Conservation (phyloP, 1,140 invertebrate genomes). For the Ladona fulva region DNA sequence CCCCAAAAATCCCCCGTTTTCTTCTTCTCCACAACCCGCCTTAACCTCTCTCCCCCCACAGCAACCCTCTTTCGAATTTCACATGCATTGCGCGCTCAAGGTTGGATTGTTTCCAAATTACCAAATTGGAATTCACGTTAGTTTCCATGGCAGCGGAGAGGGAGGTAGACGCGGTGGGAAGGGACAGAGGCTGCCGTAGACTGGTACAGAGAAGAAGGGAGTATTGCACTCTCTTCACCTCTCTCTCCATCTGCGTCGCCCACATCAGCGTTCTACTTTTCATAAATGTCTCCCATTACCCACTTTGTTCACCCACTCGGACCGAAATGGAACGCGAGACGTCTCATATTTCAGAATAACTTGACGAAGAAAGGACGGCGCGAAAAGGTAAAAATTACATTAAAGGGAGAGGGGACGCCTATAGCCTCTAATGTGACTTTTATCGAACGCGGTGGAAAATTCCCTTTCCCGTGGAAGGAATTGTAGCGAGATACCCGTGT, state of each 20-base stretch:
- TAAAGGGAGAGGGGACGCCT: neutral
- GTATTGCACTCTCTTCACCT: too few species aligned
- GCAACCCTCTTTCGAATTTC: neutral
- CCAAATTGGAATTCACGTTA: conserved; percentile 4
- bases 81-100: conserved; percentile 1
- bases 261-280: neutral
- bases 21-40: too few species aligned
- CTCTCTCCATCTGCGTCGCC: too few species aligned
- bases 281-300: neutral
- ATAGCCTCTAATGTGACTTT: too few species aligned
- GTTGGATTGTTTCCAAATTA: conserved; percentile 7
- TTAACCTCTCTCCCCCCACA: neutral
- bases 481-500: too few species aligned
- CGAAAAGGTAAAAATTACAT: neutral
- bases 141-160: neutral
- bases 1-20: too few species aligned
- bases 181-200: neutral
- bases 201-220: too few species aligned
- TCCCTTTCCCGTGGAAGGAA: too few species aligned
- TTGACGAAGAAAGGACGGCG: neutral
- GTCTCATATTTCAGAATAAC: neutral
- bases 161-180: neutral
- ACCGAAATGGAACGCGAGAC: neutral
- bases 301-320: neutral
- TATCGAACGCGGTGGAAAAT: too few species aligned